phyloP scores from a whole-genome alignment of 2,113 vertebrate genomes.

The Scolopax mira region DNA sequence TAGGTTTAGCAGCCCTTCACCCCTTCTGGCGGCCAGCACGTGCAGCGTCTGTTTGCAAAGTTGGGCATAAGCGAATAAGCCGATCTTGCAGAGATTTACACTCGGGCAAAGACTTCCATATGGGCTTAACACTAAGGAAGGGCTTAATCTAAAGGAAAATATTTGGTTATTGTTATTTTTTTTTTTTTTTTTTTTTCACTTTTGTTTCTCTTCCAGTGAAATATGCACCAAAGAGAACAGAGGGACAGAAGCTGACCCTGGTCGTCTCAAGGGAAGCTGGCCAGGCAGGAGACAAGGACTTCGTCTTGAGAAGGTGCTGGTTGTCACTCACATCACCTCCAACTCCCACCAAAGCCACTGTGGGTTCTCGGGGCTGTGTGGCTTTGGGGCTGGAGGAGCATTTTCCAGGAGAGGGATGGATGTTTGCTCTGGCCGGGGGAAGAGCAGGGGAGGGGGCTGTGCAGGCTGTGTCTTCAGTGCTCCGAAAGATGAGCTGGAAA shows the following conservation, averaged over 20 bases:
- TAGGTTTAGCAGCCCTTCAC: neutral
- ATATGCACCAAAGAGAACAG: neutral
- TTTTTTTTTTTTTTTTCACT: neutral
- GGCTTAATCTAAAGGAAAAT: neutral
- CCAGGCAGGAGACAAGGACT: neutral
- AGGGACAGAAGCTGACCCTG: rapidly evolving
- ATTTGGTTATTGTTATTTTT: neutral
- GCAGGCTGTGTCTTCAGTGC: rapidly evolving
- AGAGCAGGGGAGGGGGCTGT: neutral
- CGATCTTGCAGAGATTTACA: neutral
- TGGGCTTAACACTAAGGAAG: neutral
- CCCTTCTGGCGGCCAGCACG: neutral
- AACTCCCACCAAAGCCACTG: neutral
- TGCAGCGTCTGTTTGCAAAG: neutral
- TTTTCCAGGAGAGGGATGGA: neutral
- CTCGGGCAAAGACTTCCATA: neutral
- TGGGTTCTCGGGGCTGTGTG: rapidly evolving
- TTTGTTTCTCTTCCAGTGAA: neutral
- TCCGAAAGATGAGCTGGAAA: rapidly evolving
- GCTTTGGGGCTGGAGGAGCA: rapidly evolving
- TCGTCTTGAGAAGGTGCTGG: neutral
- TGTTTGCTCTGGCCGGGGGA: neutral
- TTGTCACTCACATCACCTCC: neutral
- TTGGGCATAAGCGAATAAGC: neutral
- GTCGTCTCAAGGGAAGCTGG: neutral